phyloP scores from a whole-genome alignment of 2,888 invertebrate species.

The Nemurella pictetii region DNA sequence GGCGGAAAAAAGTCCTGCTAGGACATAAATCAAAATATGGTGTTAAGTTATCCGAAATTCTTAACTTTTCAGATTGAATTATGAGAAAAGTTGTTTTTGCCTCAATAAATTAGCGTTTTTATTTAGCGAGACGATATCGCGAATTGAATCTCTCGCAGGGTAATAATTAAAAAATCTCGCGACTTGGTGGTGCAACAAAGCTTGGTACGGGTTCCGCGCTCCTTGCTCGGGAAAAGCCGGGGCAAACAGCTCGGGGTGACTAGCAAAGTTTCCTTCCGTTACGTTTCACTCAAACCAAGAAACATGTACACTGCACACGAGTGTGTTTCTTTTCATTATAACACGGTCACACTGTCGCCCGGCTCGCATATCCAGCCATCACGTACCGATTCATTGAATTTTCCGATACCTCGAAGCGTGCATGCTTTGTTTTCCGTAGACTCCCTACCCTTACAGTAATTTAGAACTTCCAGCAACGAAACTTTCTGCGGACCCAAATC shows the following conservation, averaged over 20 bases:
- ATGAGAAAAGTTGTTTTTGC: not conserved
- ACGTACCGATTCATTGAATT: not conserved
- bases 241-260: not conserved
- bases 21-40: not conserved
- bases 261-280: not conserved
- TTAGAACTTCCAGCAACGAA: not conserved
- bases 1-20: not conserved
- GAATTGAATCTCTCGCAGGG: not conserved
- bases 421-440: not conserved
- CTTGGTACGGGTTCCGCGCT: no score
- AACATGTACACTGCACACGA: not conserved
- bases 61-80: not conserved
- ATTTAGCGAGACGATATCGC: not conserved
- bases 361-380: not conserved
- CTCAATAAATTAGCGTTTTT: not conserved
- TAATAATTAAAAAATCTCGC: not conserved
- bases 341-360: not conserved
- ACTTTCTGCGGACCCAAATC: not conserved
- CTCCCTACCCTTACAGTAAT: not conserved
- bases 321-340: not conserved
- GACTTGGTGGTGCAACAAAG: not conserved
- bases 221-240: not conserved
- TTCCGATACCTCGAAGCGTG: not conserved
- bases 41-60: not conserved
- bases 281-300: not conserved